Conservation (phyloP, 1,140 invertebrate genomes). For the Drosophila sp. region DNA sequence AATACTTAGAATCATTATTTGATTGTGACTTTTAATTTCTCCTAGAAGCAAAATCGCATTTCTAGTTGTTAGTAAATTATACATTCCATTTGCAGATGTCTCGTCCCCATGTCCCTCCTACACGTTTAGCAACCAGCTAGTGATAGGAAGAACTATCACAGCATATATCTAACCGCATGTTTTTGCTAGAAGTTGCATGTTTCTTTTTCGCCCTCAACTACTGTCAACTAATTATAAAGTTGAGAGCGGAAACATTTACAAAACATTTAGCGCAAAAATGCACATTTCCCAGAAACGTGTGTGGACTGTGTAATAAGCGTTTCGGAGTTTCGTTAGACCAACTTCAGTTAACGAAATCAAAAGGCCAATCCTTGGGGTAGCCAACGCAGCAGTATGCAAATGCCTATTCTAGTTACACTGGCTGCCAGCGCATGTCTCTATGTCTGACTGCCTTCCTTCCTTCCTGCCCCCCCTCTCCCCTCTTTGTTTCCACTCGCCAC, state of each 20-base stretch:
- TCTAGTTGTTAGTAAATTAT: background rate
- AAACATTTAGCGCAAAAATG: constrained; percentile 81
- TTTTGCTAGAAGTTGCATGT: constrained; percentile 37
- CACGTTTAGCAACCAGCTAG: background rate
- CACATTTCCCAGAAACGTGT: constrained; percentile 79
- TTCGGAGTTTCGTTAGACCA: constrained; percentile 17
- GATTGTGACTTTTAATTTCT: too few species aligned
- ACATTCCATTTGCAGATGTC: background rate
- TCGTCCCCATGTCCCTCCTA: background rate
- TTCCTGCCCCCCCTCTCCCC: background rate
- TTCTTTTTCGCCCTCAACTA: constrained; percentile 29
- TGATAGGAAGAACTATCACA: constrained; percentile 3
- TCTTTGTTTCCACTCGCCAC: background rate
- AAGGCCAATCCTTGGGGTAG: constrained; percentile 38
- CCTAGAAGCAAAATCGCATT: too few species aligned
- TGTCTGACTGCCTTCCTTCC: background rate
- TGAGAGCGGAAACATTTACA: constrained; percentile 80
- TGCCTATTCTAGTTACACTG: constrained; percentile 51
- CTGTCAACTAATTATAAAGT: constrained; percentile 79
- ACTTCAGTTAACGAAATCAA: constrained; percentile 55
- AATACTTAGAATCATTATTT: too few species aligned
- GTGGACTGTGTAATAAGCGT: constrained; percentile 65
- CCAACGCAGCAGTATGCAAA: constrained; percentile 60
- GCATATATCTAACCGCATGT: constrained; percentile 9
- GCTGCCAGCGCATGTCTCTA: constrained; percentile 8